These are phyloP conservation scores for Sclerurus mexicanus DNA, from an alignment of 2,113 vertebrate species.

Conservation along the genomic window DNA sequence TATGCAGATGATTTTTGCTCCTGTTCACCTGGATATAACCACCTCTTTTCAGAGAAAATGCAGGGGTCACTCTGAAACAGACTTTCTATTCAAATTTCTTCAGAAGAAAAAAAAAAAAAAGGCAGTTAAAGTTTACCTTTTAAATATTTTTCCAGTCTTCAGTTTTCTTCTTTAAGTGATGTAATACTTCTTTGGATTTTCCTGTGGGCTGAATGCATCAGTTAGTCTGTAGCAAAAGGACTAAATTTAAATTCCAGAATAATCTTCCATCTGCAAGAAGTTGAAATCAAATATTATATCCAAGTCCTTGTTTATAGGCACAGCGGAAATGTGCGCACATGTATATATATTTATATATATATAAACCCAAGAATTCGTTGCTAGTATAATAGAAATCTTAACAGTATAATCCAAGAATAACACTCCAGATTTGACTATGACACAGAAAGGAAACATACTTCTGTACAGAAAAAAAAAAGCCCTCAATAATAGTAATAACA, in stretches of 20 bases:
- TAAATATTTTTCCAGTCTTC: background rate
- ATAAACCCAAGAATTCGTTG: background rate
- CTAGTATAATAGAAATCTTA: background rate
- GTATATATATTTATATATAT: background rate
- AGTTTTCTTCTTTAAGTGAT: background rate
- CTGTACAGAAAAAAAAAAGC: background rate
- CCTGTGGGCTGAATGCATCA: background rate
- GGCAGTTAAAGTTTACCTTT: background rate
- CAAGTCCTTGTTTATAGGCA: background rate
- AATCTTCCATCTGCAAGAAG: constrained; percentile 16
- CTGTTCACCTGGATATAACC: background rate
- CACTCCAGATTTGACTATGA: background rate
- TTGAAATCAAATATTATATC: background rate
- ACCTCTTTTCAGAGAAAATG: background rate
- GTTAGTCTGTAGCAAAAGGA: background rate
- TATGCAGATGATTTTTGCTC: background rate
- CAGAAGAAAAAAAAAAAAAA: background rate
- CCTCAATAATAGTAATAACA: background rate
- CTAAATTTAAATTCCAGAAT: constrained; percentile 35
- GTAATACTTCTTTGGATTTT: background rate
- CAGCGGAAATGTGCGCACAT: background rate
- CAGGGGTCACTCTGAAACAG: background rate
- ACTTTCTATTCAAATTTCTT: background rate
- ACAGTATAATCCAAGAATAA: constrained; percentile 1
- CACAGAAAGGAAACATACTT: background rate